Percentiles rank a stretch among this genome's conserved stretches.
phyloP scores from a whole-genome alignment of 2,797 vertebrate genomes.

The Masticophis lateralis region DNA sequence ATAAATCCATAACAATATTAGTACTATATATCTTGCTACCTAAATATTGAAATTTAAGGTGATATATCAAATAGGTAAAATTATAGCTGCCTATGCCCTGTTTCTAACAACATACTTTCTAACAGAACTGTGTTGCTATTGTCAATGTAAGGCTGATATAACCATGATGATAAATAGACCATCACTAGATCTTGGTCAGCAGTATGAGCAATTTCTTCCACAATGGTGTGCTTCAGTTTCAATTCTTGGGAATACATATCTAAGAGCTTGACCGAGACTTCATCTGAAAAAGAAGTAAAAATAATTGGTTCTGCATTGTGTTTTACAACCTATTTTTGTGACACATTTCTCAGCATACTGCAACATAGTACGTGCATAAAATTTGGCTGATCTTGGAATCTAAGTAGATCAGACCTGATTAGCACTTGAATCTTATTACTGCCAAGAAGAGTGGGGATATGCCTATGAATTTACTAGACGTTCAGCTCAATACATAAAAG shows the following conservation, averaged over 20 bases:
- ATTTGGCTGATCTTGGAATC: background rate
- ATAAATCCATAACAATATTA: conserved; percentile 32
- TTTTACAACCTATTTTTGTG: background rate
- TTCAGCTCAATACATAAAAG: background rate
- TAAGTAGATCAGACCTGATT: background rate
- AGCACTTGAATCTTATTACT: background rate
- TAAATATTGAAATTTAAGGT: background rate
- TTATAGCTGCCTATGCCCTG: conserved; percentile 80
- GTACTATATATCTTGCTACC: background rate
- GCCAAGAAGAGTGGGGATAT: background rate
- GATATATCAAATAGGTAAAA: background rate
- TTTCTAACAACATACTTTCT: conserved; percentile 90
- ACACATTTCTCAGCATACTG: background rate
- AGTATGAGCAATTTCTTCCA: conserved; percentile 82
- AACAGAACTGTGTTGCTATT: conserved; percentile 72
- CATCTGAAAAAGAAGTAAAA: conserved; percentile 68
- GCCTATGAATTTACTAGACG: background rate
- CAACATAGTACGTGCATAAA: background rate
- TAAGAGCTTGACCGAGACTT: conserved; percentile 71
- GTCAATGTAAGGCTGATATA: conserved; percentile 88
- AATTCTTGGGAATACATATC: conserved; percentile 83
- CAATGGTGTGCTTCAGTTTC: conserved; percentile 78
- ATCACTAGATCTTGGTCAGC: conserved; percentile 75
- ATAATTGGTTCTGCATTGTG: background rate
- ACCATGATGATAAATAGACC: conserved; percentile 88